Evolutionary conservation across 2,113 vertebrate genomes (phyloP), one percentile per base, ranked within the genome.

Genomic region (Planiliza haematocheilus): DNA sequence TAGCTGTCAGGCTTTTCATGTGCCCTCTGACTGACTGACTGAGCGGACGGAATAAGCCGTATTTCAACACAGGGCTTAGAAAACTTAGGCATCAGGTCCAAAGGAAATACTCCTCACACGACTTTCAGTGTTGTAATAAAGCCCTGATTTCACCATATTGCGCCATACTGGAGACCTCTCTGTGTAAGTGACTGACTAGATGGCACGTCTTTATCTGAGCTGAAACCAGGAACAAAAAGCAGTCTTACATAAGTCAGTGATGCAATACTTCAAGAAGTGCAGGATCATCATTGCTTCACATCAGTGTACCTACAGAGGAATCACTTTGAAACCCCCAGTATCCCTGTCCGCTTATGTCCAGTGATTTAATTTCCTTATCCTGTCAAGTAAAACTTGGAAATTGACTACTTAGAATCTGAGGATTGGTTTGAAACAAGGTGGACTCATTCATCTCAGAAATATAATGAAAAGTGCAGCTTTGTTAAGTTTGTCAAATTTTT

Each of bases 131-230:
- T 56, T 81, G 24, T 68, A 24, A 65, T 24, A 49, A 73, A 70
- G 63, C 21, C 34, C 38, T 64, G 73, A 73, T 84, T 87, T 74
- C 76, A 63, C 61, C 39, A 20, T 57, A 42, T 82, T 86, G 81
- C 51, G 1, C 65, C 69, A 74, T 51, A 21, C 41, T 38, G 0
- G 0, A 49, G 55, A 50, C 24, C 37, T 41, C 59, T 68, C 52
- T 52, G 10, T 74, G 55, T 20, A 18, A 59, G 13, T 8, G 10
- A 39, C 37, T 20, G 36, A 48, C 45, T 17, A 18, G 17, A 72
- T 52, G 41, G 49, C 46, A 39, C 20, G 10, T 64, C 21, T 64
- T 78, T 52, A 74, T 81, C 50, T 50, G 39, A 48, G 12, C 20
- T 61, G 38, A 38, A 52, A 74, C 48, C 53, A 21, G 55, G 53